A percentile compares a stretch with the other conserved stretches of the same genome.
Evolutionary conservation across 2,888 invertebrate genomes (phyloP).

Genomic region (Drosophila rellima): DNA sequence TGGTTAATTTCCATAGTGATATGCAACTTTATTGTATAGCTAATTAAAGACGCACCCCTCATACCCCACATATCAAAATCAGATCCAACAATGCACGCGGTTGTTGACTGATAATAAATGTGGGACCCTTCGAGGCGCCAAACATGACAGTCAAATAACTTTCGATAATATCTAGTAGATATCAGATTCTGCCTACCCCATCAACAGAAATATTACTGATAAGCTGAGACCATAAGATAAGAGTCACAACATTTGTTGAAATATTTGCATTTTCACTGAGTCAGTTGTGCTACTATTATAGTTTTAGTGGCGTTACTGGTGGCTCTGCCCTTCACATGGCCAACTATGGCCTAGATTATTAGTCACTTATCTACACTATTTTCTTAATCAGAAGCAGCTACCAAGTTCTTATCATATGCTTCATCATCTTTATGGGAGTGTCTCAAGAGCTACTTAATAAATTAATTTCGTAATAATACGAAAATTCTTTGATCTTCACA

Average conservation of each 20-base stretch:
- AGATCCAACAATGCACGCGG: constrained; percentile 22
- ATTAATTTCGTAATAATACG: constrained; percentile 8
- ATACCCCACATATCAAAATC: constrained; percentile 4
- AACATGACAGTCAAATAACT: constrained; percentile 57
- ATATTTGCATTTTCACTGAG: constrained; percentile 52
- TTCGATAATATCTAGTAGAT: constrained; percentile 38
- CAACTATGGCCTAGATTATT: constrained; percentile 51
- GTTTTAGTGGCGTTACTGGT: constrained; percentile 24
- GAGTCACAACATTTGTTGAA: constrained; percentile 36
- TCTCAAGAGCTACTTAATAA: constrained; percentile 3
- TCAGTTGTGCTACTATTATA: constrained; percentile 29
- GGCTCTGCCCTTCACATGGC: constrained; percentile 46
- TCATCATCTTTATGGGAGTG: constrained; percentile 23
- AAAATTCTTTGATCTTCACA: constrained; percentile 1
- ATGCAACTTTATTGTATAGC: constrained; percentile 16
- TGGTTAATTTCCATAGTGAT: constrained; percentile 41
- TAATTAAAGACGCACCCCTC: constrained; percentile 17
- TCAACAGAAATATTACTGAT: constrained; percentile 46
- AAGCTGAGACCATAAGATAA: constrained; percentile 32
- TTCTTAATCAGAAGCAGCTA: constrained; percentile 6
- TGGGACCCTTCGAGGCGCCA: constrained; percentile 21
- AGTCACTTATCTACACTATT: constrained; percentile 22
- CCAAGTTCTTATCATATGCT: constrained; percentile 17
- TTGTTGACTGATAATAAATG: constrained; percentile 34
- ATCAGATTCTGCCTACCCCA: constrained; percentile 43